A percentile compares a stretch with the other conserved stretches of the same genome.
Conservation (phyloP, 2,797 vertebrate genomes). For the Natrix natrix region DNA sequence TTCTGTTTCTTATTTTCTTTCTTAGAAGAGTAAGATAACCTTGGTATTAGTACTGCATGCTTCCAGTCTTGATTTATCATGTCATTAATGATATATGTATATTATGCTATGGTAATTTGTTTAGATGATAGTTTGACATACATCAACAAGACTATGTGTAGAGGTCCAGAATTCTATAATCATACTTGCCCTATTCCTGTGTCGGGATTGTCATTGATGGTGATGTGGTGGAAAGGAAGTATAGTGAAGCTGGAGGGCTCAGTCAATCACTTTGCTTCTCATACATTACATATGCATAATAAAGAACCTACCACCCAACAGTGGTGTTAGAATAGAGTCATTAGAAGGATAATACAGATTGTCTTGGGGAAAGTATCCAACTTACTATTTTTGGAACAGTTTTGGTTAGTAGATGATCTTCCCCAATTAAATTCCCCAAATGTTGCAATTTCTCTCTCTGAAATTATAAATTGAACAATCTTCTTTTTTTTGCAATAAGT, state of each 20-base stretch:
- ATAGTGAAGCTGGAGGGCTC: neutral
- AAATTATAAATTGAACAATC: neutral
- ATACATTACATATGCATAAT: neutral
- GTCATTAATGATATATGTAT: neutral
- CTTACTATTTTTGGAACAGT: neutral
- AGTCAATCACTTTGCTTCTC: neutral
- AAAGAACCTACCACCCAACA: neutral
- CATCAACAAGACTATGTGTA: neutral
- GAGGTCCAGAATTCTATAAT: neutral
- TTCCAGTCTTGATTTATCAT: neutral
- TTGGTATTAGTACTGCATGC: neutral
- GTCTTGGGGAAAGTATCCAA: neutral
- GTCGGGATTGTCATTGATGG: neutral
- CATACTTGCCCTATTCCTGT: neutral
- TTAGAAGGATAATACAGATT: neutral
- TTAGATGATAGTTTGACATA: neutral
- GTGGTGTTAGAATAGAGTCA: neutral
- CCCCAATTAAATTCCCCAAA: neutral
- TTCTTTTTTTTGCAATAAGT: no score
- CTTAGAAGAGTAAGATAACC: neutral
- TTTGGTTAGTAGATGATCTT: neutral
- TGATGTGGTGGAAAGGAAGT: neutral
- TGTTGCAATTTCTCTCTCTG: neutral
- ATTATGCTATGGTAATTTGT: neutral
- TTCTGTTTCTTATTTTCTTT: neutral